Evolutionary conservation across 2,888 invertebrate species (phyloP).

Genomic region (Morpho achilles): DNA sequence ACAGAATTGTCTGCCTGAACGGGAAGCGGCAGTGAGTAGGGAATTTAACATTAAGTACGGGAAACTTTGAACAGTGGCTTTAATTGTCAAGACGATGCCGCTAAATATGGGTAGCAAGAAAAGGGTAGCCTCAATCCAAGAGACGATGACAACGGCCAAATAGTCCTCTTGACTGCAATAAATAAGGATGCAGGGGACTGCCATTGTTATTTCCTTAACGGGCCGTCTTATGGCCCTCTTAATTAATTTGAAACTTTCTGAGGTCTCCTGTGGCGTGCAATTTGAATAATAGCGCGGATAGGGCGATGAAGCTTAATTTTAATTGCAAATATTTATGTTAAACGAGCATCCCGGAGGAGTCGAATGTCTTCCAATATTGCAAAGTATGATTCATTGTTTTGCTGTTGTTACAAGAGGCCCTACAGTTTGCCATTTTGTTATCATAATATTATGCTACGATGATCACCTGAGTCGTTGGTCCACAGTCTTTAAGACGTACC

Average conservation of each 20-base stretch:
- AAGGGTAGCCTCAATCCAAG: conserved; percentile 42
- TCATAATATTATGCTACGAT: too few species aligned
- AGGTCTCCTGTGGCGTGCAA: conserved; percentile 75
- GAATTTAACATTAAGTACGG: neutral
- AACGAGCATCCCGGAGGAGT: conserved; percentile 52
- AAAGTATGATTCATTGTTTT: conserved; percentile 63
- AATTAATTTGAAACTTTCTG: conserved; percentile 79
- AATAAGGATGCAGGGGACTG: conserved; percentile 63
- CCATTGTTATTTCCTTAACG: conserved; percentile 77
- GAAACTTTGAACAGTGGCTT: neutral
- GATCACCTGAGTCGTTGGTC: too few species aligned
- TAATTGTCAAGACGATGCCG: conserved; percentile 2
- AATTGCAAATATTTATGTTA: conserved; percentile 79
- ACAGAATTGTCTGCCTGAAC: too few species aligned
- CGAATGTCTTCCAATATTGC: conserved; percentile 46
- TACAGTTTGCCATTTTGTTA: too few species aligned
- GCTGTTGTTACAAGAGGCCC: neutral
- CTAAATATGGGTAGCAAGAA: conserved; percentile 4
- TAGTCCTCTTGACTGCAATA: conserved; percentile 62
- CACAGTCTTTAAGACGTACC: conserved; percentile 14
- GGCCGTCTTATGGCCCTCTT: conserved; percentile 77
- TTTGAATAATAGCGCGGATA: conserved; percentile 77
- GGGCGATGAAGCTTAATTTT: conserved; percentile 73
- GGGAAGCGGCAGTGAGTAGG: too few species aligned
- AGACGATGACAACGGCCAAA: conserved; percentile 59